Evolutionary conservation across 2,113 vertebrate genomes (phyloP), one percentile per base, ranked within the genome.

Genomic region (Tachuris rubrigastra): DNA sequence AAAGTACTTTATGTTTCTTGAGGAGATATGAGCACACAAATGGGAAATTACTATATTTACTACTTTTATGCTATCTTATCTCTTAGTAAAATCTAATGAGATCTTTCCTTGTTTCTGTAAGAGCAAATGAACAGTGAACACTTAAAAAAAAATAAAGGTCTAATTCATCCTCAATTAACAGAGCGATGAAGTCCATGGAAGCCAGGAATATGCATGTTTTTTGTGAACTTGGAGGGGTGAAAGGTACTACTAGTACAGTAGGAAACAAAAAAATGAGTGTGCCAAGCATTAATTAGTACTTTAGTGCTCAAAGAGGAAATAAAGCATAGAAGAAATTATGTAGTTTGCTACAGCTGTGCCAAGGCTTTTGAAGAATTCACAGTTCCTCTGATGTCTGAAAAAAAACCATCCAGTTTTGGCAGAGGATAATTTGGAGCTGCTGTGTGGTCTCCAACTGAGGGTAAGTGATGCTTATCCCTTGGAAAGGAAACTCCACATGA

Each of bases 341-440:
- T 31, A 62, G 30, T 4, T 8, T 27, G 18, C 53, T 66, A 66
- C 14, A 67, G 53, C 19, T 65, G 12, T 58, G 50, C 30, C 60
- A 87, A 81, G 39, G 39, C 52, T 85, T 91, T 93, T 93, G 78
- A 87, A 91, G 47, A 73, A 85, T 47, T 82, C 55, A 35, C 14
- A 78, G 69, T 28, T 46, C 28, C 9, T 59, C 27, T 16, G 14
- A 55, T 7, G 3, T 49, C 62, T 59, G 47, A 44, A 62, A 22
- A 68, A 85, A 65, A 77, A 46, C n/a, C 14, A n/a, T 22, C 14
- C 41, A 46, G 24, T 84, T 86, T 84, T 16, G 20, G 22, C 39
- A 86, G 58, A 82, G 76, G 55, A 72, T 39, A 67, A 55, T 23
- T n/a, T 46, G 30, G 18, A 3, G 22, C n/a, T 79, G 21, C 23